These are phyloP conservation scores for Sminthurides bifidus DNA, from an alignment of 1,140 invertebrate species.

Conservation along the genomic window DNA sequence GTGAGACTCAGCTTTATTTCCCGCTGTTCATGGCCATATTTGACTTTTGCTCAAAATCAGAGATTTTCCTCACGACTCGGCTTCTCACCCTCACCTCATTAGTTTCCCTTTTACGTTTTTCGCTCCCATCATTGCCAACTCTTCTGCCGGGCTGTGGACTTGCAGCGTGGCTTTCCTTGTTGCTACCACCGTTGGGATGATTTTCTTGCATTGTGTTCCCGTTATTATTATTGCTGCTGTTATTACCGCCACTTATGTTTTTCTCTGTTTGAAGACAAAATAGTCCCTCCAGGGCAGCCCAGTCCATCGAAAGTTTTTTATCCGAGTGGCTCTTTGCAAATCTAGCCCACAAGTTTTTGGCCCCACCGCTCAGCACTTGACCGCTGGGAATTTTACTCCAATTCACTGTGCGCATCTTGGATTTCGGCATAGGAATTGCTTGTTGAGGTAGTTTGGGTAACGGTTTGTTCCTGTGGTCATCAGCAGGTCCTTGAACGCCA, in stretches of 20 bases:
- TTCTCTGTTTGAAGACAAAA: slow-evolving; percentile 52
- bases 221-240: not conserved
- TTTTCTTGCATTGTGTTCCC: not conserved
- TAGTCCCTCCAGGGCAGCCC: slow-evolving; percentile 80
- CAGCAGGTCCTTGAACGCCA: slow-evolving; percentile 34
- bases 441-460: slow-evolving; percentile 58
- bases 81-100: slow-evolving; percentile 30
- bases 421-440: slow-evolving; percentile 70
- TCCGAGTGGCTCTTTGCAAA: slow-evolving; percentile 73
- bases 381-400: slow-evolving; percentile 86
- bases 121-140: not conserved
- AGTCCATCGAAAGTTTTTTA: slow-evolving; percentile 65
- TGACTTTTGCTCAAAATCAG: too few species aligned
- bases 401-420: slow-evolving; percentile 82
- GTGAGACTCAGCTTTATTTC: too few species aligned
- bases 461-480: not conserved
- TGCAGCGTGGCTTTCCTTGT: too few species aligned
- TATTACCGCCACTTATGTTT: not conserved
- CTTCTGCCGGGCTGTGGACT: too few species aligned
- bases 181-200: not conserved
- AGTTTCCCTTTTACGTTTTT: slow-evolving; percentile 26
- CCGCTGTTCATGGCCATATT: too few species aligned
- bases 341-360: slow-evolving; percentile 84
- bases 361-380: slow-evolving; percentile 54
- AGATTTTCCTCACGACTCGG: not conserved